These are phyloP conservation scores for Falcunculus frontatus DNA, from an alignment of 2,113 vertebrate species.

Conservation along the genomic window DNA sequence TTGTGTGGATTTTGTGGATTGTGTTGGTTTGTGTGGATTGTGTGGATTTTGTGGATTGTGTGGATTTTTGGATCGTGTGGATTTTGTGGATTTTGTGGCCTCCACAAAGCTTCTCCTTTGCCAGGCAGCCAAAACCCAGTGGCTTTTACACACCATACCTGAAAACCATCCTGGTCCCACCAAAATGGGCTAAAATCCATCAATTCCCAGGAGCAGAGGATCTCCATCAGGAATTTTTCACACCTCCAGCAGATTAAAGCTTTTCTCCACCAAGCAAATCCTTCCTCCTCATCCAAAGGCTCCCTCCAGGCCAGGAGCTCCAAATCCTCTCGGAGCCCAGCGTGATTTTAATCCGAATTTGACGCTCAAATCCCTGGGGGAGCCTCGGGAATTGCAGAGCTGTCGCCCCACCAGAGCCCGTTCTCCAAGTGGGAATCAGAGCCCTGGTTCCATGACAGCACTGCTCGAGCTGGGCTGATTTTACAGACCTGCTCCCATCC, in stretches of 20 bases:
- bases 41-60: too few relatives aligned
- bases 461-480: constrained; percentile 3
- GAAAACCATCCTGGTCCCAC: background rate
- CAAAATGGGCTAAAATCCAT: background rate
- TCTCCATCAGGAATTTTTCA: background rate
- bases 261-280: background rate
- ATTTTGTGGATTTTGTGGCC: background rate
- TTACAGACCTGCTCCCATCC: constrained; percentile 21
- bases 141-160: background rate
- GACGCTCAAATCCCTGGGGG: background rate
- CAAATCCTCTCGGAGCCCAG: background rate
- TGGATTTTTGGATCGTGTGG: background rate
- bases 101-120: background rate
- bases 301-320: background rate
- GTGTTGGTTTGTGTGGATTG: too few relatives aligned
- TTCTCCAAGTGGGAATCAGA: constrained; percentile 5
- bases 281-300: background rate
- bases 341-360: background rate
- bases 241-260: background rate
- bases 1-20: background rate
- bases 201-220: background rate
- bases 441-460: constrained; percentile 23
- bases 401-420: background rate
- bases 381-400: background rate
- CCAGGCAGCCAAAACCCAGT: background rate